Conservation (phyloP, 92 coral and sea anemone species). For the Umimayanthus kanabou region DNA sequence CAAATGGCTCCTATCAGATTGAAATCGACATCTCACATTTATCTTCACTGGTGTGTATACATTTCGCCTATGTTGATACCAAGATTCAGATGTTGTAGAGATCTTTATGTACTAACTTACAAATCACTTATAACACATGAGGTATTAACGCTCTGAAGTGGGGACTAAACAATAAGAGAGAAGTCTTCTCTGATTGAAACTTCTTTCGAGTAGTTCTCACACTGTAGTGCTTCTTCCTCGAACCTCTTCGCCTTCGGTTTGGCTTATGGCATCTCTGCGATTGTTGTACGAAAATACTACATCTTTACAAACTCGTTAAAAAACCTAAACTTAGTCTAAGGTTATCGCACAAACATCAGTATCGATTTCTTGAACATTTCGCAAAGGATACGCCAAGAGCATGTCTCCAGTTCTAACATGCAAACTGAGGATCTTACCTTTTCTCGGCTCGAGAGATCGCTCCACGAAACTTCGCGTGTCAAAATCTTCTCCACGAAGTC, state of each 20-base stretch:
- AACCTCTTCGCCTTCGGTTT: neutral
- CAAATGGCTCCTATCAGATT: slow-evolving; percentile 44
- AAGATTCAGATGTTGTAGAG: slow-evolving; percentile 48
- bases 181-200: neutral
- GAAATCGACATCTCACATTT: slow-evolving; percentile 43
- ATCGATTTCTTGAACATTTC: slow-evolving; percentile 25
- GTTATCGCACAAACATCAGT: slow-evolving; percentile 41
- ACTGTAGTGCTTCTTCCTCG: neutral
- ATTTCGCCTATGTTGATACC: slow-evolving; percentile 48
- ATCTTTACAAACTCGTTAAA: slow-evolving; percentile 12
- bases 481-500: slow-evolving; percentile 39
- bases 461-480: slow-evolving; percentile 43
- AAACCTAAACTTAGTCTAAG: slow-evolving; percentile 36
- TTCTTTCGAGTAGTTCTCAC: neutral
- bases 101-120: slow-evolving; percentile 47
- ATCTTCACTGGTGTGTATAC: slow-evolving; percentile 47
- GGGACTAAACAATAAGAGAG: slow-evolving; percentile 25
- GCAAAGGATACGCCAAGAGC: slow-evolving; percentile 22
- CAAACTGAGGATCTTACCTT: slow-evolving; percentile 19
- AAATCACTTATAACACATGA: slow-evolving; percentile 45
- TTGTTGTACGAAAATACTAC: neutral
- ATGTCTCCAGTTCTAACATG: neutral
- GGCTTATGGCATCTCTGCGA: neutral
- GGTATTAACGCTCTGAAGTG: slow-evolving; percentile 41
- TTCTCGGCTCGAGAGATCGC: neutral